Base-by-base conservation (phyloP, 2,888 invertebrate species). In the Plebejus argus region DNA sequence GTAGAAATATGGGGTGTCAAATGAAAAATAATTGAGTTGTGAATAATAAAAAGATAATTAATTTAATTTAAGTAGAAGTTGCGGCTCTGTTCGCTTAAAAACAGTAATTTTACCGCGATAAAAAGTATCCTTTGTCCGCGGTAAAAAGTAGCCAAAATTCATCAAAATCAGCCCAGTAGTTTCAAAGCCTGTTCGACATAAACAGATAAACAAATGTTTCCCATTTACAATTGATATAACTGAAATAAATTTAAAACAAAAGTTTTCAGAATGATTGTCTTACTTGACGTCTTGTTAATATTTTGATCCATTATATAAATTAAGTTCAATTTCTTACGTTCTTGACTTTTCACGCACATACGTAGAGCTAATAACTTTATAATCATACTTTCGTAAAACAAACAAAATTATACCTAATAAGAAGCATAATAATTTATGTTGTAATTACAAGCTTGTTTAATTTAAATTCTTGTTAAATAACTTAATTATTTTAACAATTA, bases 21-120 rank as follows among this genome's bases (percentile, higher is more conserved):
- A 56, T 35, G n/a, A 76, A 66, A 76, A 76, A 39, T 58, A 61
- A 76, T 66, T 76, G 18, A 1, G 28, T 12, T 23, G 20, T 58
- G n/a, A 2, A 20, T 1, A 58, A 20, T 20, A 15, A 15, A 49
- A 49, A 39, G 0, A 1, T 10, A 3, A 45, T n/a, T n/a, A 3
- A 12, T 45, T 39, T 39, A 0, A 28, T 28, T 39, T 0, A 39
- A 10, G 2, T 10, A 39, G 0, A 39, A 39, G 2, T 10, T 35
- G 39, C 39, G 39, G 10, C 39, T 45, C 10, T 0, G 45, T 1
- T 12, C 12, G 10, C 7, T 8, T 45, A 39, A 39, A 10, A 39
- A 39, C 2, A 39, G 39, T 39, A 45, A 45, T 45, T 45, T 45
- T 12, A 8, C 45, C 45, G 8, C 39, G 39, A 7, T 39, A 39